Conservation (phyloP, 2,113 vertebrate genomes). For the Podilymbus podiceps region DNA sequence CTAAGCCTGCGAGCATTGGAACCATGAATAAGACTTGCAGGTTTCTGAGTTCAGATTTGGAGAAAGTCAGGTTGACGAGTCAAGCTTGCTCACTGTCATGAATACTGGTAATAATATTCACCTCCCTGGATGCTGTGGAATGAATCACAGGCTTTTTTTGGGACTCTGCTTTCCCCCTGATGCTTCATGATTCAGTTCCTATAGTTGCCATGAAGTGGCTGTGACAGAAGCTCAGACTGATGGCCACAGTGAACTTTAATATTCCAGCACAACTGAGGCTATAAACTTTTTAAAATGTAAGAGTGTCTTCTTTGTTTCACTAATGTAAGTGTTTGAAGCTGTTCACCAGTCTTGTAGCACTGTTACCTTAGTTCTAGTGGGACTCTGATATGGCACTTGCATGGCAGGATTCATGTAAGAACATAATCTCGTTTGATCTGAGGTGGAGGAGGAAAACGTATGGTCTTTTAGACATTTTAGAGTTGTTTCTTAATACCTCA, state of each 20-base stretch:
- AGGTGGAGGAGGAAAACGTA: not conserved
- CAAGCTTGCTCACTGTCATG: slow-evolving; percentile 37
- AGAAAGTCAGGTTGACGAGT: slow-evolving; percentile 16
- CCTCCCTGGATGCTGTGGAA: not conserved
- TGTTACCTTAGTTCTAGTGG: not conserved
- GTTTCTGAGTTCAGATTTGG: not conserved
- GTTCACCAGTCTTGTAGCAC: not conserved
- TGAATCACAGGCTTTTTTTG: slow-evolving; percentile 69
- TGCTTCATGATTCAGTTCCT: slow-evolving; percentile 47
- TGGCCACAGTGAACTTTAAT: not conserved
- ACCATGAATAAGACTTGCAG: not conserved
- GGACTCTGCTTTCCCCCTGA: slow-evolving; percentile 7
- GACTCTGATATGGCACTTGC: not conserved
- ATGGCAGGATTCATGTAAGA: not conserved
- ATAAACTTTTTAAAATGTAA: not conserved
- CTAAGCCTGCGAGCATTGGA: not conserved
- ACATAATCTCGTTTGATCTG: not conserved
- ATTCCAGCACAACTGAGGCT: not conserved
- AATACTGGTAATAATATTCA: not conserved
- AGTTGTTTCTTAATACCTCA: not conserved
- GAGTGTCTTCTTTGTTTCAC: not conserved
- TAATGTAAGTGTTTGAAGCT: not conserved
- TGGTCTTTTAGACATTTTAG: not conserved
- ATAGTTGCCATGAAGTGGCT: not conserved
- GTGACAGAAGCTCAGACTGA: not conserved